Percentiles rank a stretch among this genome's conserved stretches.
Conservation (phyloP, 2,113 vertebrate genomes). For the Plestiodon gilberti region DNA sequence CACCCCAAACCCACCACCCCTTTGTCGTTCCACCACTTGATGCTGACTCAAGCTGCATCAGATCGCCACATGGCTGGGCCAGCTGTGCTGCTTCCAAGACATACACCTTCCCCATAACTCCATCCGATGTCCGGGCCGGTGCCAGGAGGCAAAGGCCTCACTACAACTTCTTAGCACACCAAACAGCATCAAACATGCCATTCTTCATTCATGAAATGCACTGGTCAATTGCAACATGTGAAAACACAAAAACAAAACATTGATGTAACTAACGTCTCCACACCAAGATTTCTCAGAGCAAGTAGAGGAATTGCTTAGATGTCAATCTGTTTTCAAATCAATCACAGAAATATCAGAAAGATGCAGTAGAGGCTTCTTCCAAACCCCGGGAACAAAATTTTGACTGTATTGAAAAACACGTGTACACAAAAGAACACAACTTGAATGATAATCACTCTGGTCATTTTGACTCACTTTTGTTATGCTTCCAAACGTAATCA, state of each 20-base stretch:
- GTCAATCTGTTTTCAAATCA: conserved; percentile 51
- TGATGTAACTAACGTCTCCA: conserved; percentile 55
- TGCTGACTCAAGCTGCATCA: no score
- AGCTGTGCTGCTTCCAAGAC: no score
- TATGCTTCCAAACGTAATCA: no score
- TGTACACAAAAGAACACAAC: neutral
- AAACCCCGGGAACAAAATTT: no score
- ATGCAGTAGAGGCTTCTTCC: conserved; percentile 35
- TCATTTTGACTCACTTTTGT: no score
- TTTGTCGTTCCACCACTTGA: no score
- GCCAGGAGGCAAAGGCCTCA: conserved; percentile 52
- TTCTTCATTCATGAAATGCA: conserved; percentile 69
- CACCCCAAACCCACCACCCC: no score
- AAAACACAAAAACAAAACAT: conserved; percentile 42
- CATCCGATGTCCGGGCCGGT: no score
- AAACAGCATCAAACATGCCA: conserved; percentile 41
- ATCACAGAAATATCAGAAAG: conserved; percentile 20
- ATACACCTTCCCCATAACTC: no score
- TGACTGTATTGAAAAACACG: no score
- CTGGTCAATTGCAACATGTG: conserved; percentile 48
- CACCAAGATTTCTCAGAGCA: conserved; percentile 44
- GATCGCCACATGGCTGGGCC: no score
- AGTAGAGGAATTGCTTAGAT: conserved; percentile 52
- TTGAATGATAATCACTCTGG: neutral
- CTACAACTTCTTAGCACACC: conserved; percentile 25